Base-by-base conservation (phyloP, 2,888 invertebrate species). In the Parnassius glacialis region DNA sequence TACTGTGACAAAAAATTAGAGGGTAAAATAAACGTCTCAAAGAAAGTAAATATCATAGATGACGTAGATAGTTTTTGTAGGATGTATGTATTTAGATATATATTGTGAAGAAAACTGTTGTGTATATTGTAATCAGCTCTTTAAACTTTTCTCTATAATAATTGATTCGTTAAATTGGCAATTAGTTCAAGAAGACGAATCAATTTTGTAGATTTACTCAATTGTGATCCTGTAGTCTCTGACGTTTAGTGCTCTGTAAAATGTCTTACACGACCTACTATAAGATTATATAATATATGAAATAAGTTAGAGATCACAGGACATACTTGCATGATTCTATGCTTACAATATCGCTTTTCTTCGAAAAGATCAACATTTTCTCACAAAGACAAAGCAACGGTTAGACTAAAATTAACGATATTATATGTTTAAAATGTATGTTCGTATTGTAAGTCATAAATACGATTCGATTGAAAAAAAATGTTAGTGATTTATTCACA, bases 401-500 rank as follows among this genome's bases (percentile, higher is more conserved):
- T 51, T 69, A 67, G 67, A 57, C 44, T 65, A 59, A 64, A 64
- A 59, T 59, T 63, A 52, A 57, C 59, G 59, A 57, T 53, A 64
- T 65, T 70, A 69, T 68, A 61, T 64, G 56, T 62, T 64, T 64
- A 65, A 62, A 62, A 61, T 70, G 67, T 68, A 65, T 52, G 62
- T 68, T 67, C 58, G 52, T 71, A 68, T 66, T 58, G 64, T 68
- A 67, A 70, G 71, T 71, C 73, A 72, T 79, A 68, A 78, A 81
- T 79, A 75, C 76, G 76, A 78, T 80, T 80, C 76, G 75, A 80
- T 80, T 80, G 69, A 70, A 42, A 66, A 67, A 75, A 79, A 82
- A 82, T 83, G 87, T 90, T 90, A 89, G 92, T 92, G 92, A 91
- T 81, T 77, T 74, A 87, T 87, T 91, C 91, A 92, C 92, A 90